Evolutionary conservation across 2,888 invertebrate species (phyloP), one percentile per base, ranked within the genome.

Genomic region (Agriotes lineatus): DNA sequence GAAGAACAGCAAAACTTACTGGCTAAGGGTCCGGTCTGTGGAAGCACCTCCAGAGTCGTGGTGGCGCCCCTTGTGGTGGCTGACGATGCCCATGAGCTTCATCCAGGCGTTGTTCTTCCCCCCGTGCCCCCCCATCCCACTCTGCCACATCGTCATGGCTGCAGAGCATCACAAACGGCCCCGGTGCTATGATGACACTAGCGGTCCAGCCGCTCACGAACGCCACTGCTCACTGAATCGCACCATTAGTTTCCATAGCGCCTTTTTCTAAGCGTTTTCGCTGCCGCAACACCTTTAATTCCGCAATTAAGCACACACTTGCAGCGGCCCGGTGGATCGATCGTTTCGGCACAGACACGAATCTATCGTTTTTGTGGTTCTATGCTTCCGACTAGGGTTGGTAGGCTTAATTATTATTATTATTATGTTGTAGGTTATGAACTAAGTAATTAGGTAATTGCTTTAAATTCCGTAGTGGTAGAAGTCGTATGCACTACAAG

Each of bases 41-140:
- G 89, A 88, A 67, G 84, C 83, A 66, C 87, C 87, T 72, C 83
- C 85, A 69, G 88, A 87, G 74, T 90, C 90, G 85, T 90, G 89
- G 81, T 90, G 90, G 67, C 90, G 86, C 72, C 91, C 85, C 82
- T 92, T 91, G 86, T 92, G 92, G 77, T 71, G 67, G 59, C 64
- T 50, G 39, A 92, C 91, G 81, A 92, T 92, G 81, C 92, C 92
- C 92, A 93, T 93, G 76, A 93, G 85, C 83, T 92, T 92, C 90
- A 92, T 91, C 93, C 93, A 93, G 80, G 92, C 92, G 85, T 92
- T 92, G 88, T 92, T 92, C 82, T 89, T 88, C 80, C 88, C 89
- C 83, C 91, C 91, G 86, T 89, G 89, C 82, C 91, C 90, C 87
- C 91, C 91, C 85, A 91, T 91, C 82, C 88, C 88, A 85, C 91